A percentile compares a stretch with the other conserved stretches of the same genome.
Evolutionary conservation across 2,113 vertebrate genomes (phyloP).

Genomic region (Barbus barbus): DNA sequence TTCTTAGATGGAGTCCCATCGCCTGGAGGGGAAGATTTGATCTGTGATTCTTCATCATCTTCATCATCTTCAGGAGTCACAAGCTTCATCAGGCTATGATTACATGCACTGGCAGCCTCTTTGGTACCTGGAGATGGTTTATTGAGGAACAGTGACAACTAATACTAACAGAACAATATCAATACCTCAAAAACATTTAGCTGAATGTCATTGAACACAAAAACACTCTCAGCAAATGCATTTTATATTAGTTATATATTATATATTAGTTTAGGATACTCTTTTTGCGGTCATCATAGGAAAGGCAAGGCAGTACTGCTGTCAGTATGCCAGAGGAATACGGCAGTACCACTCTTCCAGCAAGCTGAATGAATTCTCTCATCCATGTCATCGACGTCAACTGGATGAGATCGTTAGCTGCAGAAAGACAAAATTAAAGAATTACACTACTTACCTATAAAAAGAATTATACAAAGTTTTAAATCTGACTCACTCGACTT

Average conservation of each 20-base stretch:
- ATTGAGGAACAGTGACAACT: conserved; percentile 46
- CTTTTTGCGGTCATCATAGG: conserved; percentile 96
- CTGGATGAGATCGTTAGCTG: conserved; percentile 92
- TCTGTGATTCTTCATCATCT: conserved; percentile 71
- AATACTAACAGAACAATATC: too few species aligned
- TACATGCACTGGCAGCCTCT: conserved; percentile 92
- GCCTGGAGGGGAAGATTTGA: conserved; percentile 36
- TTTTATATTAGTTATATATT: too few species aligned
- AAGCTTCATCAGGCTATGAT: conserved; percentile 96
- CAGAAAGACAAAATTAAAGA: background rate
- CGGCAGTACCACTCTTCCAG: conserved; percentile 89
- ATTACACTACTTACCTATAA: background rate
- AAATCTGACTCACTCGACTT: conserved; percentile 42
- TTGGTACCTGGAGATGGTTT: conserved; percentile 81
- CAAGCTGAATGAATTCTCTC: conserved; percentile 96
- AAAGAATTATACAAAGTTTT: background rate
- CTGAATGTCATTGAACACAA: background rate
- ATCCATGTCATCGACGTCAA: conserved; percentile 98
- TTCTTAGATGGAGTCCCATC: conserved; percentile 67
- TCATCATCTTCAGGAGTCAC: conserved; percentile 93
- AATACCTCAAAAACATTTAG: background rate
- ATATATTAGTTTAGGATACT: conserved; percentile 77
- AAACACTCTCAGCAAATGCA: background rate
- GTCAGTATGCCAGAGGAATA: conserved; percentile 96
- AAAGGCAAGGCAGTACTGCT: conserved; percentile 91